phyloP scores from a whole-genome alignment of 2,797 vertebrate species.

The Trachurus trachurus region DNA sequence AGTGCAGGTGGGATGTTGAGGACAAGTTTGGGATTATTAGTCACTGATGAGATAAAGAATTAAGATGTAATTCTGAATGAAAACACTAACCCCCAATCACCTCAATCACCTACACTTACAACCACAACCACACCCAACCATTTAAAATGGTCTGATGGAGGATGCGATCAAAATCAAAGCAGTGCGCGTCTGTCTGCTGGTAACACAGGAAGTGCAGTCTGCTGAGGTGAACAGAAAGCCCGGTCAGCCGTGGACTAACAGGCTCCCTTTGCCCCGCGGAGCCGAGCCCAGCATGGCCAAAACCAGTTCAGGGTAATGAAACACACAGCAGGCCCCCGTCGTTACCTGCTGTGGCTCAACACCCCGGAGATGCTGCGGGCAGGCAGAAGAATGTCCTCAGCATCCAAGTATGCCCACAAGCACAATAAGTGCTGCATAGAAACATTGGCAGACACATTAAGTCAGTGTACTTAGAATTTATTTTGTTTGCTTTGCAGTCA shows the following conservation, averaged over 20 bases:
- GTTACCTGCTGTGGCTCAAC: constrained; percentile 56
- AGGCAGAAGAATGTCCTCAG: constrained; percentile 18
- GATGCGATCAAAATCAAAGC: background rate
- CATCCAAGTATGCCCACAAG: constrained; percentile 1
- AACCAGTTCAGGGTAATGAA: constrained; percentile 62
- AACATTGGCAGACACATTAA: constrained; percentile 15
- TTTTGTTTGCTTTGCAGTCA: constrained; percentile 26
- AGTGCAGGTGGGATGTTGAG: background rate
- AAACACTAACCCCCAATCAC: no score
- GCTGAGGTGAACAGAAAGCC: constrained; percentile 22
- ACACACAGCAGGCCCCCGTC: constrained; percentile 60
- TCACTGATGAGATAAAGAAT: background rate
- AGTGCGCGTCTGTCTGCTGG: background rate
- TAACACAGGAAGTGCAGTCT: constrained; percentile 1
- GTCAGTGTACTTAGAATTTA: background rate
- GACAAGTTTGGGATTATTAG: background rate
- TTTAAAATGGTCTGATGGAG: background rate
- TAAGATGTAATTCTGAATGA: no score
- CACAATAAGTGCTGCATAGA: constrained; percentile 11
- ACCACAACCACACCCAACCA: background rate
- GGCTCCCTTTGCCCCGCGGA: constrained; percentile 17
- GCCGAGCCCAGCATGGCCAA: constrained; percentile 35
- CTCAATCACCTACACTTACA: background rate
- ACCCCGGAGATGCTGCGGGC: constrained; percentile 6
- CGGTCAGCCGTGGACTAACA: constrained; percentile 13